Evolutionary conservation across 2,113 vertebrate genomes (phyloP).

Genomic region (Callorhinus ursinus): DNA sequence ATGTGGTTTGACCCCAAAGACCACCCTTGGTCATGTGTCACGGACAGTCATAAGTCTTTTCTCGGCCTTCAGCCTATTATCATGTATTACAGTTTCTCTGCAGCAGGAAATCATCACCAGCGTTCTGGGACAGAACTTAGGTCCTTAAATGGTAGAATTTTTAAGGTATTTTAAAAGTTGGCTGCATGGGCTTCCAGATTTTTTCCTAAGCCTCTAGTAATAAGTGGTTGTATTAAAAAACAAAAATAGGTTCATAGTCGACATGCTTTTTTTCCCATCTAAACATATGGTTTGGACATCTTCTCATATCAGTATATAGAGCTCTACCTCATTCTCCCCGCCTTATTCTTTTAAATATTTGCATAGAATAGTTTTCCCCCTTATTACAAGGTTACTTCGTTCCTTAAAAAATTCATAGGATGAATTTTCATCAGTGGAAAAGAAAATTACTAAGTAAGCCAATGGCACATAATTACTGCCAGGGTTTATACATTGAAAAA

Average conservation of each 20-base stretch:
- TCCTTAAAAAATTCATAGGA: background rate
- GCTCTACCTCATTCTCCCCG: background rate
- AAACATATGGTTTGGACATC: background rate
- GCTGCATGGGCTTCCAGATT: background rate
- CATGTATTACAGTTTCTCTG: background rate
- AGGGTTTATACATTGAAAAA: background rate
- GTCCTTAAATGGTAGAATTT: conserved; percentile 14
- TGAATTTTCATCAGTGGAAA: conserved; percentile 30
- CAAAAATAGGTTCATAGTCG: conserved; percentile 13
- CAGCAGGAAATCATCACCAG: background rate
- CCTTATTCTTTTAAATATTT: conserved; percentile 35
- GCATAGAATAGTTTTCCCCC: background rate
- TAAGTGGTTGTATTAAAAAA: conserved; percentile 49
- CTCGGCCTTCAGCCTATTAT: background rate
- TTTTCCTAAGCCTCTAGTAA: background rate
- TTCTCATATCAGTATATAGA: conserved; percentile 24
- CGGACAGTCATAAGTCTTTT: background rate
- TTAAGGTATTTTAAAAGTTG: conserved; percentile 1
- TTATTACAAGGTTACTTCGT: background rate
- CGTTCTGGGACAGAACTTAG: background rate
- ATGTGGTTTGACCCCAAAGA: background rate
- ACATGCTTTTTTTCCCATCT: background rate
- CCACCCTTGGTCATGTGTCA: background rate
- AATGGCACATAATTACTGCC: background rate
- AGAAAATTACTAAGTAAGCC: conserved; percentile 15